Percentiles rank a stretch among this genome's conserved stretches.
Conservation (phyloP, 2,888 invertebrate genomes). For the Steromphala cineraria region DNA sequence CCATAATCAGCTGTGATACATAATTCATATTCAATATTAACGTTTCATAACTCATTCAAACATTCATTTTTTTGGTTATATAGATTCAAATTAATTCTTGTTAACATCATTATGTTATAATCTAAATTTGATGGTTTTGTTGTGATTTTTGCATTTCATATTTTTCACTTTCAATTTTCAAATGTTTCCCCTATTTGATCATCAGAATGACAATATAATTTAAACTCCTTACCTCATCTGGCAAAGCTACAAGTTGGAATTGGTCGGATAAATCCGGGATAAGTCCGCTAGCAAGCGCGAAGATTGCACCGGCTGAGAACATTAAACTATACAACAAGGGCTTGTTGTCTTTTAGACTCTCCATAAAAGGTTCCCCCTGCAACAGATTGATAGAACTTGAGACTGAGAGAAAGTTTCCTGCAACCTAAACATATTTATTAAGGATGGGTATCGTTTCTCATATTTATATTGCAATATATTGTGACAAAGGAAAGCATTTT, state of each 20-base stretch:
- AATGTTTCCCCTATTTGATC: not conserved
- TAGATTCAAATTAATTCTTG: not conserved
- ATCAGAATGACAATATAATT: not conserved
- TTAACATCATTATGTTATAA: no score
- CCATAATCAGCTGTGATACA: no score
- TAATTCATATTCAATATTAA: not conserved
- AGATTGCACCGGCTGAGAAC: conserved; percentile 87
- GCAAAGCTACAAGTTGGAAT: conserved; percentile 97
- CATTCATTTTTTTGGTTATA: not conserved
- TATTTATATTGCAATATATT: no score
- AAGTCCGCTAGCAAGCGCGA: conserved; percentile 89
- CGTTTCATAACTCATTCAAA: not conserved
- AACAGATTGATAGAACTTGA: no score
- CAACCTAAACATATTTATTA: no score
- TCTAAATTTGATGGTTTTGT: no score
- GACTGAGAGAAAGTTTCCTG: no score
- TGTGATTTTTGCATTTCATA: no score
- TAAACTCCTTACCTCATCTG: conserved; percentile 83
- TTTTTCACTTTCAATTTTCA: not conserved
- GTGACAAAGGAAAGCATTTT: no score
- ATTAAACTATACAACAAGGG: conserved; percentile 93
- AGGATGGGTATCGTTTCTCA: no score
- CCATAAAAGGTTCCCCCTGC: conserved; percentile 99
- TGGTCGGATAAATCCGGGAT: conserved; percentile 90
- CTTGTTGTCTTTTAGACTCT: conserved; percentile 93